Base-by-base conservation (phyloP, 2,888 invertebrate genomes). In the Xanthostigma xanthostigma region DNA sequence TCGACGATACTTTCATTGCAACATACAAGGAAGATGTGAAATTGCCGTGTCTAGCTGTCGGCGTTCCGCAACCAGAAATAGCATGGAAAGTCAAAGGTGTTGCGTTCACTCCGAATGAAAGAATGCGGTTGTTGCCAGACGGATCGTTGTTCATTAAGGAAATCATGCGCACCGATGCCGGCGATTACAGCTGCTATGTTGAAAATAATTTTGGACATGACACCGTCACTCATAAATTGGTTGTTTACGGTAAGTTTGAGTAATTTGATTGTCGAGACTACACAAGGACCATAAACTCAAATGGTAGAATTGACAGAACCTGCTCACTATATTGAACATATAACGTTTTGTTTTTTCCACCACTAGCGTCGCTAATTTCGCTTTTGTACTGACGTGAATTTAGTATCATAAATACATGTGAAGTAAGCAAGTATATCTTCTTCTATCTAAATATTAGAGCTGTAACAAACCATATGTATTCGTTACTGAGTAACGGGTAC, bases 141-240 rank as follows among this genome's bases (percentile, higher is more conserved):
- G 94, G 94, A 27, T 89, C 92, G 0, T 71, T 95, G n/a, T 79
- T 88, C 59, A 88, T 95, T 51, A 86, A 87, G 51, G 86, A 89
- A 55, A 89, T 93, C 0, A 84, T 86, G 44, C 79, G 92, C 35
- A 82, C 84, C 53, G 94, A 95, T 69, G 90, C 91, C 48, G 94
- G 92, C 48, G 93, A 94, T 67, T 95, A 95, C 65, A 85, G 91
- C 0, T 95, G 95, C 67, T 83, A 84, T 58, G 93, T 92, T 13
- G 88, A 91, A 64, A 95, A 95, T 67, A 82, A 84, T 27, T 90
- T 90, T 65, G 94, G 94, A 45, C 86, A 89, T 57, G 94, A 94
- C 61, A 87, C 89, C 12, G 90, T 94, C 45, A 88, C 88, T 0
- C 92, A 93, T 66, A 84, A 86, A 49, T 75, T 95, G 46, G 80